phyloP scores from a whole-genome alignment of 2,113 vertebrate species.

The Struthidea cinerea region DNA sequence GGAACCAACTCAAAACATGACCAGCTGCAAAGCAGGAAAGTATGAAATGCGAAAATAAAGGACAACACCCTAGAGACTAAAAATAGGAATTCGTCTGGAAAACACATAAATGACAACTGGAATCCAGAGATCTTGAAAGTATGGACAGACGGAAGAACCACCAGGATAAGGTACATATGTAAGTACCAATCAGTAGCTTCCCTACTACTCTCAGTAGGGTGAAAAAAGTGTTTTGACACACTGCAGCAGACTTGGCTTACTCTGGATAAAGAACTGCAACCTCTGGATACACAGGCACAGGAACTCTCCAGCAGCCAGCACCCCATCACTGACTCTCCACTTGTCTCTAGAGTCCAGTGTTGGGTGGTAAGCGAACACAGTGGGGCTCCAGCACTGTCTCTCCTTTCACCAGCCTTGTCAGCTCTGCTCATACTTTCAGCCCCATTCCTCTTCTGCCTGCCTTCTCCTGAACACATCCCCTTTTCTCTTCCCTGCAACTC shows the following conservation, averaged over 20 bases:
- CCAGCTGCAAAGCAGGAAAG: not conserved
- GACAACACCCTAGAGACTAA: not conserved
- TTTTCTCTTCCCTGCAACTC: not conserved
- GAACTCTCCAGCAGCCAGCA: not conserved
- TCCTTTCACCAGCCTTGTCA: not conserved
- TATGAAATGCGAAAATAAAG: not conserved
- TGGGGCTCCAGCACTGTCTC: not conserved
- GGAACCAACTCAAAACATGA: not conserved
- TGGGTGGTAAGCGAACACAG: not conserved
- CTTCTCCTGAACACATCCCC: not conserved
- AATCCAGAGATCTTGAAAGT: not conserved
- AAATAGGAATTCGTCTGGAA: not conserved
- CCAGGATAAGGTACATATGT: not conserved
- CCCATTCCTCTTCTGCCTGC: not conserved
- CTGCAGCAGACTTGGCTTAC: not conserved
- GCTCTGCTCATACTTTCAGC: not conserved
- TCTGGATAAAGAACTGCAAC: not conserved
- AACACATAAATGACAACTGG: not conserved
- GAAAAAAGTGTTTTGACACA: not conserved
- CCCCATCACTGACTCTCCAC: not conserved
- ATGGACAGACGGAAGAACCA: not conserved
- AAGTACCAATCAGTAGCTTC: not conserved
- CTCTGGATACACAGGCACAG: not conserved
- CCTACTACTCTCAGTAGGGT: not conserved
- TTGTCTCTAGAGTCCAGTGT: not conserved